Conservation (phyloP, 2,888 invertebrate genomes). For the Cancer borealis region DNA sequence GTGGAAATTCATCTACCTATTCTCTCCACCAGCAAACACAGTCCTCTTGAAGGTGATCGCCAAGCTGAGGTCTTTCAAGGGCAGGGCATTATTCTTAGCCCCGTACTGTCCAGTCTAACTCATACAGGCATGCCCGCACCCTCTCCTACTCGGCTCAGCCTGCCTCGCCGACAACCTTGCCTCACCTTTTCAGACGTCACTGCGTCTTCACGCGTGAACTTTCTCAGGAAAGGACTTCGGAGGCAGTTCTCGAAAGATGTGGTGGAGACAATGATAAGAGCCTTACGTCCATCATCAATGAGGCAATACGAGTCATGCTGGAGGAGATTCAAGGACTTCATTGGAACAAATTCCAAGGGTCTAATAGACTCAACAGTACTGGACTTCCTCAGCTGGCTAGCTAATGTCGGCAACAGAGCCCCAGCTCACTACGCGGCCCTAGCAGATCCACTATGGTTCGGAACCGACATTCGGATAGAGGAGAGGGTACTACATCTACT, state of each 20-base stretch:
- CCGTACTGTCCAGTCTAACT: not conserved
- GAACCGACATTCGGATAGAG: not conserved
- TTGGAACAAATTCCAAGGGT: not conserved
- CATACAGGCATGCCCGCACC: too few relatives aligned
- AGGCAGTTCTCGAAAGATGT: not conserved
- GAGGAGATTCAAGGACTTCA: not conserved
- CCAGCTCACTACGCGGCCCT: not conserved
- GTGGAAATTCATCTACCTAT: too few relatives aligned
- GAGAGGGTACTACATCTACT: not conserved
- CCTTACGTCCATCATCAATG: not conserved
- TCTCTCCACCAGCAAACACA: too few relatives aligned
- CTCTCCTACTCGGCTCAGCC: not conserved
- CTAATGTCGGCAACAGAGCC: constrained; percentile 5
- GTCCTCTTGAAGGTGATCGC: not conserved
- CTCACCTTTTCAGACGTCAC: not conserved
- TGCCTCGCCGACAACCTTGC: not conserved
- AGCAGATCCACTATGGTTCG: constrained; percentile 11
- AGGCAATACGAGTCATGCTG: not conserved
- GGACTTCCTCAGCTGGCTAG: not conserved
- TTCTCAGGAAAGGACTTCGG: not conserved
- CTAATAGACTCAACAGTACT: not conserved
- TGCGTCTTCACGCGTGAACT: not conserved
- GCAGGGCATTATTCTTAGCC: not conserved
- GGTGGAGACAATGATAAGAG: not conserved
- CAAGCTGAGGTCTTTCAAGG: not conserved